A percentile compares a stretch with the other conserved stretches of the same genome.
Evolutionary conservation across 2,888 invertebrate genomes (phyloP).

Genomic region (Blomia tropicalis): DNA sequence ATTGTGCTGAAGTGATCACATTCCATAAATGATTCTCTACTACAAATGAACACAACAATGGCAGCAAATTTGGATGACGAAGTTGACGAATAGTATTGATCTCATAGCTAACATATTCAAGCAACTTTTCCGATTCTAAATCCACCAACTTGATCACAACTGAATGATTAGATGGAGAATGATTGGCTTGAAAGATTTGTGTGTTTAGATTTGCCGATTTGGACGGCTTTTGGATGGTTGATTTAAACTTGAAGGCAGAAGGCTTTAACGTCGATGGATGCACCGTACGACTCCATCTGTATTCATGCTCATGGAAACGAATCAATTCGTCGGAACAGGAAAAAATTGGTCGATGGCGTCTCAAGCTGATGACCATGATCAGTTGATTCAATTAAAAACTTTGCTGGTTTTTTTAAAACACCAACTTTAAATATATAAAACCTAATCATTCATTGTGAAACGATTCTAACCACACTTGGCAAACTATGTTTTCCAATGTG

Average conservation of each 20-base stretch:
- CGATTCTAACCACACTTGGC: no score
- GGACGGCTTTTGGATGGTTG: background rate
- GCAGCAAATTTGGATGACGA: constrained; percentile 59
- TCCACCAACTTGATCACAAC: constrained; percentile 5
- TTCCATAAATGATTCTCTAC: constrained; percentile 58
- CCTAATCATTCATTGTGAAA: no score
- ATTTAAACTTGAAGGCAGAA: background rate
- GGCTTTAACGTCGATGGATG: background rate
- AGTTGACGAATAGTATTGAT: constrained; percentile 58
- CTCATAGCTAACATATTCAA: constrained; percentile 39
- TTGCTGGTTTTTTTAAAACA: no score
- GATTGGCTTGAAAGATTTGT: background rate
- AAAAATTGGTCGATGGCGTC: background rate
- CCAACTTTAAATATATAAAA: no score
- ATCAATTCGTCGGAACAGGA: constrained; percentile 3
- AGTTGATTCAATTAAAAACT: no score
- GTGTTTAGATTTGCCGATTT: background rate
- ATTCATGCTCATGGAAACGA: background rate
- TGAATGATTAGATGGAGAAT: background rate
- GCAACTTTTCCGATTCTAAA: background rate
- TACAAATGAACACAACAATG: constrained; percentile 58
- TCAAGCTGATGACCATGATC: background rate
- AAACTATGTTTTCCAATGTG: no score
- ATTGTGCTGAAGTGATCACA: constrained; percentile 64
- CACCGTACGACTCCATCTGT: background rate